These are phyloP conservation scores for Protobothrops mucrosquamatus DNA, from an alignment of 2,113 vertebrate species.

Conservation along the genomic window DNA sequence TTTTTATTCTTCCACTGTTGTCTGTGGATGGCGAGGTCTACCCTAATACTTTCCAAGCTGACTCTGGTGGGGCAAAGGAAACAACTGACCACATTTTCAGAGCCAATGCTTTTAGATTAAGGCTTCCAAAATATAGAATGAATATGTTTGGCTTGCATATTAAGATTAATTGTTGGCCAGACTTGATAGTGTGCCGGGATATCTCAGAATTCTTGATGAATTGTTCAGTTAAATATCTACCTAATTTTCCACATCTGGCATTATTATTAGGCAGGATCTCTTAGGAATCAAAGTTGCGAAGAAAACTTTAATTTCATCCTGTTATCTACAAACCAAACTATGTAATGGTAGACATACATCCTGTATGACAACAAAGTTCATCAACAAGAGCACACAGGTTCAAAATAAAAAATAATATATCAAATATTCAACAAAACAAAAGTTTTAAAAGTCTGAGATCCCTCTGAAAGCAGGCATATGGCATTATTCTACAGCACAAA, in stretches of 20 bases:
- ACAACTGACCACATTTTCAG: not conserved
- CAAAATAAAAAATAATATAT: not conserved
- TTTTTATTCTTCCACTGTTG: not conserved
- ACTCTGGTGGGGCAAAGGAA: not conserved
- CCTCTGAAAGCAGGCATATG: not conserved
- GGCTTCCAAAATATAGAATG: not conserved
- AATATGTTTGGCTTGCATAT: constrained; percentile 17
- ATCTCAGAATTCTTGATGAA: not conserved
- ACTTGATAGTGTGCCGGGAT: not conserved
- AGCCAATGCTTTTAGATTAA: not conserved
- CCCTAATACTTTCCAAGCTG: not conserved
- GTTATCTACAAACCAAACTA: not conserved
- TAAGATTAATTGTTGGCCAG: constrained; percentile 4
- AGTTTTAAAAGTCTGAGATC: not conserved
- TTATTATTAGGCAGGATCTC: not conserved
- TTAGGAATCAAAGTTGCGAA: not conserved
- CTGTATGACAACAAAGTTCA: not conserved
- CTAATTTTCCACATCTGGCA: not conserved
- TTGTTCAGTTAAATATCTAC: not conserved
- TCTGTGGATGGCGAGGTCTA: not conserved
- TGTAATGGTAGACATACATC: not conserved
- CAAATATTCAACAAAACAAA: not conserved
- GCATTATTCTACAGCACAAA: not conserved
- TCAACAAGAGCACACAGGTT: not conserved
- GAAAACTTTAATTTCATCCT: not conserved